A percentile compares a stretch with the other conserved stretches of the same genome.
These are phyloP conservation scores for Indicator indicator DNA, from an alignment of 2,113 vertebrate genomes.

Conservation along the genomic window DNA sequence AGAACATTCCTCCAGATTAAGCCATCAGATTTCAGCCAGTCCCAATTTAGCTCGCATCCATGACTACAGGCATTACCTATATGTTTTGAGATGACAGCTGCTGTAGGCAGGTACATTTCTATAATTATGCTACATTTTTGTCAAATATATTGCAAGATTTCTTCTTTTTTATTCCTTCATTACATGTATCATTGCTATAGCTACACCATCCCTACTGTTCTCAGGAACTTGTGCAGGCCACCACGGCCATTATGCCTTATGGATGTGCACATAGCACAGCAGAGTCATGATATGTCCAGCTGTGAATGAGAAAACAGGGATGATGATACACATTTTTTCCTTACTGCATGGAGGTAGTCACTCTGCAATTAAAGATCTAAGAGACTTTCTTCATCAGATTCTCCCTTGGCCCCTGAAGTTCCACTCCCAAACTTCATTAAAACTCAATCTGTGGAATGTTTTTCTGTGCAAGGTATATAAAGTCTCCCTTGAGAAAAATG, in stretches of 20 bases:
- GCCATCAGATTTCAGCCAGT: not conserved
- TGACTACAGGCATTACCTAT: not conserved
- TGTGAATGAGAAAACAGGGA: not conserved
- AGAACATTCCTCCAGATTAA: not conserved
- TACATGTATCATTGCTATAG: not conserved
- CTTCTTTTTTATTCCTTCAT: not conserved
- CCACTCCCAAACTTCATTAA: constrained; percentile 2
- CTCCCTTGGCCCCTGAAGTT: not conserved
- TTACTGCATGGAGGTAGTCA: not conserved
- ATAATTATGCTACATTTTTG: not conserved
- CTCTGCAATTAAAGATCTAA: not conserved
- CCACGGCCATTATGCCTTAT: not conserved
- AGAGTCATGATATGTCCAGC: not conserved
- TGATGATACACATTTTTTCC: not conserved
- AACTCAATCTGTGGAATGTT: not conserved
- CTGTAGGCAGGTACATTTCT: not conserved
- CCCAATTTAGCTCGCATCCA: not conserved
- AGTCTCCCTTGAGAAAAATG: not conserved
- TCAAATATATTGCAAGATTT: not conserved
- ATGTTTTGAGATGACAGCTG: not conserved
- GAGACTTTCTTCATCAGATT: not conserved
- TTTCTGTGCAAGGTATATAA: not conserved
- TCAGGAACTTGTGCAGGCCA: not conserved
- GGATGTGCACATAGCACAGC: not conserved
- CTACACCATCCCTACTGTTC: not conserved